These are phyloP conservation scores for Atherinomorus stipes DNA, from an alignment of 2,113 vertebrate genomes.

Conservation along the genomic window DNA sequence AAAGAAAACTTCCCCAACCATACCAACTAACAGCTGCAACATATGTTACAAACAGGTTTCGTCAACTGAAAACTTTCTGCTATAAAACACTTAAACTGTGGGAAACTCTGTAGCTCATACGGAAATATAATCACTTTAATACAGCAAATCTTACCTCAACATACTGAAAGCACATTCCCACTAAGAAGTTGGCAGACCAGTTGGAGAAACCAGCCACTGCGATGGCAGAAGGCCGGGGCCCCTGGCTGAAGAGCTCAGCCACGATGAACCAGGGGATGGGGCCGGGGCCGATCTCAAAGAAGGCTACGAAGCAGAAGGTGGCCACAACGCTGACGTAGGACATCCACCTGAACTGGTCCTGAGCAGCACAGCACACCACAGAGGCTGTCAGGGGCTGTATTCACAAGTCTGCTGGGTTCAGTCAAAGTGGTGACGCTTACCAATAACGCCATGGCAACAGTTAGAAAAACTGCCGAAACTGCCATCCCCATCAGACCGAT, in stretches of 20 bases:
- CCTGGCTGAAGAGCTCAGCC: constrained; percentile 94
- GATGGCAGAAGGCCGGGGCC: constrained; percentile 90
- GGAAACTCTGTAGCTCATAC: too few relatives aligned
- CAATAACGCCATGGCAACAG: constrained; percentile 88
- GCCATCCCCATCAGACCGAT: constrained; percentile 93
- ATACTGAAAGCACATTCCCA: constrained; percentile 94
- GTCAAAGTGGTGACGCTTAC: constrained; percentile 75
- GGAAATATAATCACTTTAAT: too few relatives aligned
- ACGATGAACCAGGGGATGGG: constrained; percentile 96
- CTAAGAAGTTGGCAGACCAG: constrained; percentile 95
- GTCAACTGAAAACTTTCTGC: too few relatives aligned
- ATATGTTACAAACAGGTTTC: too few relatives aligned
- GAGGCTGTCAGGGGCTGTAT: not conserved
- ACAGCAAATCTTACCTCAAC: constrained; percentile 83
- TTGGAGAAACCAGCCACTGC: constrained; percentile 92
- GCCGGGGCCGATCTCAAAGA: constrained; percentile 94
- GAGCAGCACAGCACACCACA: constrained; percentile 2
- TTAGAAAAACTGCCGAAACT: constrained; percentile 89
- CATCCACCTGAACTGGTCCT: constrained; percentile 90
- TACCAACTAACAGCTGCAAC: too few relatives aligned
- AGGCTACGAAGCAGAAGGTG: constrained; percentile 93
- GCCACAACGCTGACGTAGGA: constrained; percentile 92
- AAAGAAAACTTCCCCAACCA: too few relatives aligned
- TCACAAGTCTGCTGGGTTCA: not conserved
- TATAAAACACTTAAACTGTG: too few relatives aligned